Base-by-base conservation (phyloP, 2,113 vertebrate genomes). In the Cercopithecus mona region DNA sequence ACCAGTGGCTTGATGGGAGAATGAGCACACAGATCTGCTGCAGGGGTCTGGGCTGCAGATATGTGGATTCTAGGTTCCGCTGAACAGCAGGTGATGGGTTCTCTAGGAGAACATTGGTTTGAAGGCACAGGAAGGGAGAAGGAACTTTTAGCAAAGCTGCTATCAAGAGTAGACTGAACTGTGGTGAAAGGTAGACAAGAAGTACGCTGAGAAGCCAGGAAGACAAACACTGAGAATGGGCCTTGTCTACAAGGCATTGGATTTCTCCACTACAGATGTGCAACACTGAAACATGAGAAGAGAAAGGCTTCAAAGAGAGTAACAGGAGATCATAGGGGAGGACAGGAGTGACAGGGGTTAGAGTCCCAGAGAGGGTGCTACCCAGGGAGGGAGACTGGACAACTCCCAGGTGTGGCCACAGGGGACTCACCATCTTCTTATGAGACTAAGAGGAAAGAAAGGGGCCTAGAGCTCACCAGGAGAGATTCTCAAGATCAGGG, bases 161-260 rank as follows among this genome's bases (percentile, higher is more conserved):
- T 1, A 11, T 43, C 27, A 61, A 68, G 80, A n/a, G 50, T 0
- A 68, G 7, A 32, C 72, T 5, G 5, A 43, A 50, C 22, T 14
- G 2, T 43, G 5, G 17, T 50, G 68, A 20, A 78, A 61, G 55
- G 18, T 13, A 3, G 10, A 3, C 32, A 3, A 12, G 25, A 59
- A 20, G 1, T 1, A 0, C 5, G 8, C 10, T 5, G 38, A 48
- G 40, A 27, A 27, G 66, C 6, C 14, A 27, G 32, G 45, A 64
- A 11, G n/a, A 55, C 50, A 43, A 43, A 25, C 0, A 0, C 9
- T 40, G 30, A 64, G 7, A 2, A 32, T 0, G 14, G 32, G n/a
- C 16, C 52, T 64, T 11, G 7, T 55, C 55, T 50, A 4, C 3
- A 18, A 30, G 25, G 45, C 66, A 40, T 30, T 43, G 43, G 50